Evolutionary conservation across 2,888 invertebrate genomes (phyloP), one percentile per base, ranked within the genome.

Genomic region (Asteroscopus sphinx): DNA sequence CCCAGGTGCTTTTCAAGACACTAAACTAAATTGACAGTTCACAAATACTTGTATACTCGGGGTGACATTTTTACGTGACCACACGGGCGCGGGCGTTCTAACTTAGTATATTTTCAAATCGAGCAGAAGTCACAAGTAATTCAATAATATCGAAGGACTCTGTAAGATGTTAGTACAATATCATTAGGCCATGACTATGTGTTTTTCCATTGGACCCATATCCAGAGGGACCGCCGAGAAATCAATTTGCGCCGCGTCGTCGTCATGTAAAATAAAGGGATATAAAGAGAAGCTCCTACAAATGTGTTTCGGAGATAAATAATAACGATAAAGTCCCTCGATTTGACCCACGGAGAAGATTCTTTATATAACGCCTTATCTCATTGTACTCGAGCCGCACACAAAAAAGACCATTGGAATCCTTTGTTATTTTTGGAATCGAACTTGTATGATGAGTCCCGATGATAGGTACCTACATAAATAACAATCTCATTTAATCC

Each of bases 301-400:
- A 86, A 86, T 88, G 83, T 85, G 81, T 83, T 83, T 83, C 82
- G 65, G 73, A 86, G 83, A 88, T 86, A 88, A 88, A 88, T 87
- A 87, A 87, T 86, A 87, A 83, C 85, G 86, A 86, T 82, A 87
- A 85, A 84, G 79, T 78, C 81, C 82, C 79, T 81, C 86, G 75
- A 85, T 87, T 87, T 85, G 82, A 84, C 86, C 85, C 85, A 77
- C 72, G 76, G 63, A 80, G 67, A 78, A 82, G 73, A 82, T 85
- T 83, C 80, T 83, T 83, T 86, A 82, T 80, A 77, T 82, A 80
- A 79, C 78, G 78, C 79, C 78, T 82, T 81, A 82, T 85, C 83
- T 80, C 77, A 83, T 83, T 87, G 81, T 83, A 71, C 67, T 79
- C 77, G 68, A 76, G 62, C 67, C 70, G 73, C 76, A 73, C 73